These are phyloP conservation scores for Xanthia icteritia DNA, from an alignment of 2,888 invertebrate genomes.

Conservation along the genomic window DNA sequence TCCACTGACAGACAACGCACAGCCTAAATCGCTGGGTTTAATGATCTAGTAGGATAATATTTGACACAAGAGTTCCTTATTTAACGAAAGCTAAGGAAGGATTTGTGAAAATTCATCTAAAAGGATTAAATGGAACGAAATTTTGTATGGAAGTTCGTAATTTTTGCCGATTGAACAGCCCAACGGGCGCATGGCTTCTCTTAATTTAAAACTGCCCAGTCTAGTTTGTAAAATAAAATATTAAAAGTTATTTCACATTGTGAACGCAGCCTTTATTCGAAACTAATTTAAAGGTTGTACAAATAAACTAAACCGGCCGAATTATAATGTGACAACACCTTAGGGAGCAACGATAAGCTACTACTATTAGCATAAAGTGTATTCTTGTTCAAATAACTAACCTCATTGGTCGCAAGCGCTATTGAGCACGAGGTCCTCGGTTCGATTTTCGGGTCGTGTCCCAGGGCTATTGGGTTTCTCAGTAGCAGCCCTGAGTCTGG, in stretches of 20 bases:
- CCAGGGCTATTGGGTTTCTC: background rate
- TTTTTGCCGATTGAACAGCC: no score
- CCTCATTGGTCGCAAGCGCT: no score
- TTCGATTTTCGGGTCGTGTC: background rate
- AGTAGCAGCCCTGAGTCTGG: background rate
- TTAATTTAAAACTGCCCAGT: no score
- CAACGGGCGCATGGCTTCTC: no score
- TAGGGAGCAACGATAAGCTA: constrained; percentile 29
- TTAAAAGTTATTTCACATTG: background rate
- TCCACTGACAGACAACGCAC: no score
- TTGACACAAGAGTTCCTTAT: no score
- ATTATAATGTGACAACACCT: constrained; percentile 51
- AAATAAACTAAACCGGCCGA: constrained; percentile 28
- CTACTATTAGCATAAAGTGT: constrained; percentile 36
- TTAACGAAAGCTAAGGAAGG: no score
- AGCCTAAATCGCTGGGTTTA: no score
- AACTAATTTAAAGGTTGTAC: constrained; percentile 11
- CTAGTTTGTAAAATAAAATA: background rate
- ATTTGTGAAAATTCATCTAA: no score
- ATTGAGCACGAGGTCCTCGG: background rate
- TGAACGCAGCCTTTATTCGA: constrained; percentile 32
- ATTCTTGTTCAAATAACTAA: constrained; percentile 9
- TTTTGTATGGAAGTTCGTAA: background rate
- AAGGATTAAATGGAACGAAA: background rate
- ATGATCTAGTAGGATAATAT: no score